Base-by-base conservation (phyloP, 2,797 vertebrate genomes). In the Anguilla obscura region DNA sequence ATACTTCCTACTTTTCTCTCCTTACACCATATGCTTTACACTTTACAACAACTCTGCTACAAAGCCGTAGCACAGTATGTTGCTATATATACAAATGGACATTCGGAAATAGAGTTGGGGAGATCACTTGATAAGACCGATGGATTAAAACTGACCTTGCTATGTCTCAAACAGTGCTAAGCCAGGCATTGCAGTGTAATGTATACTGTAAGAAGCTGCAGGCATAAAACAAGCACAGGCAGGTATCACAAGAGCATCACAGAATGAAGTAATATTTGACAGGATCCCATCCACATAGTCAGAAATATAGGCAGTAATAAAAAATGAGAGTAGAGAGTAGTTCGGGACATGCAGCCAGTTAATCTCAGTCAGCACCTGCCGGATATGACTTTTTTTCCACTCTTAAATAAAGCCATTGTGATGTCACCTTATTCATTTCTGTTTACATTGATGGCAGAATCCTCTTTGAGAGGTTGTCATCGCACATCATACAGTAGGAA, bases 401-500 rank as follows among this genome's bases (percentile, higher is more conserved):
- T 27, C 89, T 80, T 50, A 56, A 79, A 50, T 86, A 71, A 60
- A 87, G 50, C 24, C 3, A 24, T 18, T n/a, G 40, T 89, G 84
- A 88, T 52, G 89, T 89, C 88, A 91, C 80, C 88, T 87, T 85
- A 87, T 87, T 89, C 56, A 86, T 27, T 76, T 36, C 2, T 9
- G 7, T 58, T 63, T 45, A 63, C 24, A n/a, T 45, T 40, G 36
- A 74, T 88, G 56, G 27, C n/a, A 80, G 71, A 1, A 56, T 60
- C 18, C 60, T 88, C 18, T 87, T 24, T n/a, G 71, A 3, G 10
- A 40, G 60, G 36, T 60, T 86, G 45, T 84, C 82, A 84, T 84
- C 82, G 1, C 24, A n/a, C n/a, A n/a, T n/a, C n/a, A 6, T 63
- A 21, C 58, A n/a, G 45, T 14, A 56, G 85, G 85, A 86, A 69